These are phyloP conservation scores for Diadophis punctatus DNA, from an alignment of 2,113 vertebrate species.

Conservation along the genomic window DNA sequence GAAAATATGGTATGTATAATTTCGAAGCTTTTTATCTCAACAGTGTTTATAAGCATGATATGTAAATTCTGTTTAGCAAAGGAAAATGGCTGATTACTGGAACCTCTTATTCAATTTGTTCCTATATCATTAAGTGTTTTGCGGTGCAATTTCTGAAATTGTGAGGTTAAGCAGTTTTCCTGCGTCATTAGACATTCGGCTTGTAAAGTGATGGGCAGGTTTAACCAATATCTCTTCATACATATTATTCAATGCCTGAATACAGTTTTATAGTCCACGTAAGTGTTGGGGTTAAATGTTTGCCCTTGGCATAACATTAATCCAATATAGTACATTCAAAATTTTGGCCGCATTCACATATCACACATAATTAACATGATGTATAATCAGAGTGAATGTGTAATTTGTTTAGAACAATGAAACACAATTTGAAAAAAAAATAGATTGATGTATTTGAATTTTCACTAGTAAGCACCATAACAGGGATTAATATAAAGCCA, in stretches of 20 bases:
- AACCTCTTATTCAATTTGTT: background rate
- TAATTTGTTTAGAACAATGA: background rate
- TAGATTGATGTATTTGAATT: background rate
- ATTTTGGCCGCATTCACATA: background rate
- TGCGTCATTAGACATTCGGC: background rate
- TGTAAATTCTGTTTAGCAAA: background rate
- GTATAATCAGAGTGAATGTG: background rate
- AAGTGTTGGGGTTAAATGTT: background rate
- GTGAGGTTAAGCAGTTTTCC: background rate
- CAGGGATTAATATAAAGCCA: background rate
- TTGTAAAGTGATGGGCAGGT: background rate
- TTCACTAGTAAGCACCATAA: background rate
- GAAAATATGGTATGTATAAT: constrained; percentile 79
- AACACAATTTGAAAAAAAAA: background rate
- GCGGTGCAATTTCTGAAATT: background rate
- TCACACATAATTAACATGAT: background rate
- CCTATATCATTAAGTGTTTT: background rate
- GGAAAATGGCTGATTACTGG: background rate
- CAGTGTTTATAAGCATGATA: background rate
- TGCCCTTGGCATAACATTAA: background rate
- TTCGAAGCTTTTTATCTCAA: background rate
- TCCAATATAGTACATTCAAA: background rate
- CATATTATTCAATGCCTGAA: background rate
- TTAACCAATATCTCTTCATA: background rate
- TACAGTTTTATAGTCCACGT: background rate